Conservation (phyloP, 2,888 invertebrate species). For the Apamea epomidion region DNA sequence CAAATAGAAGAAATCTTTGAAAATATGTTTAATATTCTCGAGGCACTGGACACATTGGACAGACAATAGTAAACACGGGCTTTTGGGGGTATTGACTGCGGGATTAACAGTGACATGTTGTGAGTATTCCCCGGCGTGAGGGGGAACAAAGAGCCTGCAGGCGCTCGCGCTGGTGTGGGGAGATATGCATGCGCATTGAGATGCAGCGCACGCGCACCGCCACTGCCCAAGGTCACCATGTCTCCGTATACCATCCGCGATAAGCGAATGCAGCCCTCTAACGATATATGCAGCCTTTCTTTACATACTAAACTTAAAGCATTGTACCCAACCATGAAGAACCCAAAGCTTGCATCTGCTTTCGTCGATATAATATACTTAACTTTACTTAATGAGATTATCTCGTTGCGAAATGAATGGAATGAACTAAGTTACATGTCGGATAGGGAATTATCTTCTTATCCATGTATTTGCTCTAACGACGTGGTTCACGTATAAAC, state of each 20-base stretch:
- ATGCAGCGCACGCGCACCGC: slow-evolving; percentile 83
- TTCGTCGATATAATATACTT: background rate
- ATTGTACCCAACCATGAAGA: background rate
- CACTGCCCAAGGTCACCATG: slow-evolving; percentile 79
- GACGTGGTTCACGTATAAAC: slow-evolving; percentile 79
- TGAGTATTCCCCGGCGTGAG: slow-evolving; percentile 69
- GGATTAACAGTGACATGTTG: slow-evolving; percentile 67
- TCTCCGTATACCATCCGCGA: slow-evolving; percentile 64
- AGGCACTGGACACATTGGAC: slow-evolving; percentile 61
- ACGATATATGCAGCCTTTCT: slow-evolving; percentile 27
- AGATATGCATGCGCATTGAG: slow-evolving; percentile 76
- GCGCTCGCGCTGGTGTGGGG: slow-evolving; percentile 58
- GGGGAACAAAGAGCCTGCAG: slow-evolving; percentile 76
- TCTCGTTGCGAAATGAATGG: slow-evolving; percentile 36
- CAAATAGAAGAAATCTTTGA: slow-evolving; percentile 68
- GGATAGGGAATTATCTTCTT: slow-evolving; percentile 55
- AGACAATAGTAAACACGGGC: slow-evolving; percentile 72
- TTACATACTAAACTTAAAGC: slow-evolving; percentile 3
- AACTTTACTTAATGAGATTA: slow-evolving; percentile 25
- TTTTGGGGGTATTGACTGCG: slow-evolving; percentile 76
- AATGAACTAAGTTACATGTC: slow-evolving; percentile 35
- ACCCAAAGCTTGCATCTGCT: background rate
- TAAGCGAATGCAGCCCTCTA: slow-evolving; percentile 29
- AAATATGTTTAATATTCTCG: slow-evolving; percentile 69
- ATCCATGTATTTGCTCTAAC: slow-evolving; percentile 54